phyloP scores from a whole-genome alignment of 2,113 vertebrate genomes.

The Sitta europaea region DNA sequence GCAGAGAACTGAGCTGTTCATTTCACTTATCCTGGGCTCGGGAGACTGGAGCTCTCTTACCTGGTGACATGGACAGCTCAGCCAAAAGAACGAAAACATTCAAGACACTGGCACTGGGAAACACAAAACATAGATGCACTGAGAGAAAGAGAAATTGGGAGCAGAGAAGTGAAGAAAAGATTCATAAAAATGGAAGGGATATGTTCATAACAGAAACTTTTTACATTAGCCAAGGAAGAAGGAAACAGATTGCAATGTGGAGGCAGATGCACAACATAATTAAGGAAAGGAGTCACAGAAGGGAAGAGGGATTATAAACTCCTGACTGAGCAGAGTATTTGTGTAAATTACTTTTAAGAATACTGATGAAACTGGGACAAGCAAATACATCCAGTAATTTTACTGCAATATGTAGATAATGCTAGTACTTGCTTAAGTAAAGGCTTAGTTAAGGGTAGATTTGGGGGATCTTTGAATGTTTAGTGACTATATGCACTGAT shows the following conservation, averaged over 20 bases:
- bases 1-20: background rate
- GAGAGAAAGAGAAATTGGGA: background rate
- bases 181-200: background rate
- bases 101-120: background rate
- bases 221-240: background rate
- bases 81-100: background rate
- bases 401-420: background rate
- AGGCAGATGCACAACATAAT: background rate
- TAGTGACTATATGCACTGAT: background rate
- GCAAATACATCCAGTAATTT: background rate
- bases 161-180: background rate
- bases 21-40: background rate
- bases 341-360: background rate
- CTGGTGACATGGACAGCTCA: background rate
- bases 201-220: background rate
- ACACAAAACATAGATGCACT: background rate
- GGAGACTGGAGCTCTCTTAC: background rate
- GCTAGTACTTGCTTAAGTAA: background rate
- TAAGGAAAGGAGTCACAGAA: constrained; percentile 10
- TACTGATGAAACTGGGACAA: background rate
- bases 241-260: constrained; percentile 11
- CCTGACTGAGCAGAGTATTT: background rate
- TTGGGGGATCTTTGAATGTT: background rate
- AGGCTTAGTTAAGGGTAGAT: background rate
- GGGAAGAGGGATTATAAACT: constrained; percentile 1